A percentile compares a stretch with the other conserved stretches of the same genome.
These are phyloP conservation scores for Antheraea yamamai DNA, from an alignment of 2,888 invertebrate genomes.

Conservation along the genomic window DNA sequence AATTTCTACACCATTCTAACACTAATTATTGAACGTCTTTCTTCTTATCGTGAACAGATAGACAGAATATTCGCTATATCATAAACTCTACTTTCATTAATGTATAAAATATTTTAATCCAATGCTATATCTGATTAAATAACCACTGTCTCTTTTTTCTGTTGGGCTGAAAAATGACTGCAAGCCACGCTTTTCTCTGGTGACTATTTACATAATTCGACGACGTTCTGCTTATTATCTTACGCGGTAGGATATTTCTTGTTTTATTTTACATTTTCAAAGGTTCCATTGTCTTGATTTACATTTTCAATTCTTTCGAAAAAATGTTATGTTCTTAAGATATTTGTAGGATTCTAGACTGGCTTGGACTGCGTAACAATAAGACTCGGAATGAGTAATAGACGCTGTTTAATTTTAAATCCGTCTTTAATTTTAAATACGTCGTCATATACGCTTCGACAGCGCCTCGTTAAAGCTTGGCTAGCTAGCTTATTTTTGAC, in stretches of 20 bases:
- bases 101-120: conserved; percentile 18
- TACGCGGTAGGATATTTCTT: conserved; percentile 36
- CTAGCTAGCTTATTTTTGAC: too few relatives aligned
- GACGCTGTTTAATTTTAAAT: too few relatives aligned
- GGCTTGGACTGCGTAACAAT: too few relatives aligned
- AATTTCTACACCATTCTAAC: too few relatives aligned
- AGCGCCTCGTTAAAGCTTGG: too few relatives aligned
- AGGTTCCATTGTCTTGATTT: neutral
- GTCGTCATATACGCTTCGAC: too few relatives aligned
- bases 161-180: conserved; percentile 48
- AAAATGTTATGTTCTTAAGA: neutral
- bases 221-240: conserved; percentile 35
- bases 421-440: too few relatives aligned
- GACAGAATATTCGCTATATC: too few relatives aligned
- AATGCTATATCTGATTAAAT: conserved; percentile 45
- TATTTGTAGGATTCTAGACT: neutral
- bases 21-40: too few relatives aligned
- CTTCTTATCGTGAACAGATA: too few relatives aligned
- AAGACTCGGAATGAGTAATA: too few relatives aligned
- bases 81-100: neutral
- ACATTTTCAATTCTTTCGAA: neutral
- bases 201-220: conserved; percentile 53
- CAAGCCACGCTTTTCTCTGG: conserved; percentile 38
- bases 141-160: conserved; percentile 36
- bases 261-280: conserved; percentile 25